phyloP scores from a whole-genome alignment of 2,888 invertebrate species.

The Phasia obesa region DNA sequence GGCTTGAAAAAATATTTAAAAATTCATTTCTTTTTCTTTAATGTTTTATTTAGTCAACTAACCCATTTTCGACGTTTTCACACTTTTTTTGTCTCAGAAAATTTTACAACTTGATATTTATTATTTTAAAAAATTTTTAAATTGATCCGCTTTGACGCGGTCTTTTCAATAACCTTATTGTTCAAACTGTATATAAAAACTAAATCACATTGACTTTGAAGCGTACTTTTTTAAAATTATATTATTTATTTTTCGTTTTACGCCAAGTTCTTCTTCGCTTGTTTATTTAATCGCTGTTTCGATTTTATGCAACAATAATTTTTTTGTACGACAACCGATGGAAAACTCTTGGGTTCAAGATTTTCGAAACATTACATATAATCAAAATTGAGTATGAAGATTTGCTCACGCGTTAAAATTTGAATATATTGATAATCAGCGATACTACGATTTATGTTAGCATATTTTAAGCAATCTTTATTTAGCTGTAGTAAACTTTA shows the following conservation, averaged over 20 bases:
- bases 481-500: background rate
- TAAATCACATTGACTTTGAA: constrained; percentile 47
- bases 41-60: constrained; percentile 42
- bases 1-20: constrained; percentile 65
- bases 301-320: constrained; percentile 3
- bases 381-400: background rate
- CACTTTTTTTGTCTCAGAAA: background rate
- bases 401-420: too few relatives aligned
- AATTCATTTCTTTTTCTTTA: constrained; percentile 4
- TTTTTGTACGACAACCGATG: background rate
- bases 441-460: constrained; percentile 1
- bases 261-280: constrained; percentile 1
- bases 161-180: constrained; percentile 47
- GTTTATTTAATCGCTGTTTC: constrained; percentile 2
- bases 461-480: background rate
- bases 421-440: too few relatives aligned
- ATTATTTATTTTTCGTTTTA: background rate
- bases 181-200: constrained; percentile 53
- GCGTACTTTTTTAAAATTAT: constrained; percentile 54
- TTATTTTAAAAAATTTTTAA: constrained; percentile 14
- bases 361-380: background rate
- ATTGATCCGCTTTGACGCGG: constrained; percentile 41
- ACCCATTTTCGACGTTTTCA: constrained; percentile 55
- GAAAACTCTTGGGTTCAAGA: constrained; percentile 5
- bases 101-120: background rate